Percentiles rank a stretch among this genome's conserved stretches.
phyloP scores from a whole-genome alignment of 2,113 vertebrate genomes.

The Osmerus eperlanus region DNA sequence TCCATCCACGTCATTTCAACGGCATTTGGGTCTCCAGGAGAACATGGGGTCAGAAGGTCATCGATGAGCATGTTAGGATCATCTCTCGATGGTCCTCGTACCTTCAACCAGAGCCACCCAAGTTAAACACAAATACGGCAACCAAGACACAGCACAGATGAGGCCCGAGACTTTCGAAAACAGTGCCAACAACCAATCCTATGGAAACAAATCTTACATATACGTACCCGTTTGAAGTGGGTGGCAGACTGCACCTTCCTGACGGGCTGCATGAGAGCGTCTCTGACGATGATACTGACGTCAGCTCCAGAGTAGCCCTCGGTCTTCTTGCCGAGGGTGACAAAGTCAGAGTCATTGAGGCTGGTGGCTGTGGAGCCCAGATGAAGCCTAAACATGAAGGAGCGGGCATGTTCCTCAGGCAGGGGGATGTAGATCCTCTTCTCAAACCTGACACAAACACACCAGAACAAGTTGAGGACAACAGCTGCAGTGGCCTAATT shows the following conservation, averaged over 20 bases:
- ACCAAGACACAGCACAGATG: not conserved
- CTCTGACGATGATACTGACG: constrained; percentile 89
- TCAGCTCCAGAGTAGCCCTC: constrained; percentile 94
- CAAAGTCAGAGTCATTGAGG: constrained; percentile 81
- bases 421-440: constrained; percentile 97
- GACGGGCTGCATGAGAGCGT: constrained; percentile 96
- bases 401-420: constrained; percentile 89
- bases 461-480: constrained; percentile 19
- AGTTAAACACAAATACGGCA: not conserved
- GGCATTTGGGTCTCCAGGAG: constrained; percentile 86
- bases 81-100: constrained; percentile 77
- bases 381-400: constrained; percentile 92
- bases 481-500: not conserved
- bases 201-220: not conserved
- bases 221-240: constrained; percentile 89
- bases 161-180: not conserved
- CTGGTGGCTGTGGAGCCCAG: constrained; percentile 83
- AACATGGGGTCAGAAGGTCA: constrained; percentile 90
- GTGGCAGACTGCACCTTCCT: constrained; percentile 95
- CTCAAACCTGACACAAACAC: constrained; percentile 81
- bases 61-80: constrained; percentile 75
- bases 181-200: not conserved
- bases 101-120: constrained; percentile 63
- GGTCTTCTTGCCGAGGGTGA: constrained; percentile 84
- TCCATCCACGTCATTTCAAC: constrained; percentile 97